These are phyloP conservation scores for Oryzias sinensis DNA, from an alignment of 2,797 vertebrate genomes.

Conservation along the genomic window DNA sequence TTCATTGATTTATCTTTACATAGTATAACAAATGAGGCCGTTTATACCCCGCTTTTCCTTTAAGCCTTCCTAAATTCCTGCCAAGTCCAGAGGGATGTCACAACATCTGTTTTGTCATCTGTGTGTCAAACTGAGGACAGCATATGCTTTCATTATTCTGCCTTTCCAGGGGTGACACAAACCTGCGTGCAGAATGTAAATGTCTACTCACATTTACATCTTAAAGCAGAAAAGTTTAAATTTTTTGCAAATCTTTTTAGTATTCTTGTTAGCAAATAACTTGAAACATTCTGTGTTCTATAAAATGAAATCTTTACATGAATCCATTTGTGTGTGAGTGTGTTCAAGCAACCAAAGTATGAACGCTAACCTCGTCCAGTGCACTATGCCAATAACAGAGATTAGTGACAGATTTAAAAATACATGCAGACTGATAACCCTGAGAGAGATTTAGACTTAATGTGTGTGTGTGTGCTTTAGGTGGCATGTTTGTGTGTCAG, in stretches of 20 bases:
- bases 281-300: too few relatives aligned
- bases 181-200: neutral
- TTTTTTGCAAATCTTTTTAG: too few relatives aligned
- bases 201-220: neutral
- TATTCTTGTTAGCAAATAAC: neutral
- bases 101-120: slow-evolving; percentile 40
- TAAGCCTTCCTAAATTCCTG: slow-evolving; percentile 13
- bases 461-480: slow-evolving; percentile 20
- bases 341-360: slow-evolving; percentile 15
- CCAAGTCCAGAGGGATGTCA: slow-evolving; percentile 13
- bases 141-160: slow-evolving; percentile 1
- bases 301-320: neutral
- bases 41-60: neutral
- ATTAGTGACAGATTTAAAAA: slow-evolving; percentile 69
- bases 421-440: slow-evolving; percentile 59
- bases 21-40: slow-evolving; percentile 10
- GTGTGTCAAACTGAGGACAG: slow-evolving; percentile 3
- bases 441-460: slow-evolving; percentile 56
- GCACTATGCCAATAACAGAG: slow-evolving; percentile 62
- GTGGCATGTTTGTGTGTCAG: slow-evolving; percentile 4
- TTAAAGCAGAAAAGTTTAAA: neutral
- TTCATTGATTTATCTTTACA: too few relatives aligned
- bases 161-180: slow-evolving; percentile 8
- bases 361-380: slow-evolving; percentile 48
- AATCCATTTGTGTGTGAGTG: slow-evolving; percentile 6